Evolutionary conservation across 1,140 invertebrate genomes (phyloP).

Genomic region (Carcinoscorpius rotundicauda): DNA sequence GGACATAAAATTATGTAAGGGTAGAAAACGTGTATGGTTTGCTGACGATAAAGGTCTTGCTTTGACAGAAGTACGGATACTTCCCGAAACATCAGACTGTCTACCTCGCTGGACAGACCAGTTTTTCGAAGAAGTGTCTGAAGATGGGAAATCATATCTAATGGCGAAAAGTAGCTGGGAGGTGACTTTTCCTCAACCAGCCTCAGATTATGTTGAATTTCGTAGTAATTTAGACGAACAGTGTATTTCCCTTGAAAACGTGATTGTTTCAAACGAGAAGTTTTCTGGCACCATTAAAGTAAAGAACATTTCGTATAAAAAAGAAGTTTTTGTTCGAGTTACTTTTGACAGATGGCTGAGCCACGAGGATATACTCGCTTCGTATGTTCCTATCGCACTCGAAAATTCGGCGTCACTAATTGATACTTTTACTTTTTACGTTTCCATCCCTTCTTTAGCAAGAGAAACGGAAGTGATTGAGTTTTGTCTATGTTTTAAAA

Average conservation of each 20-base stretch:
- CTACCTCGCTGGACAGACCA: too few relatives aligned
- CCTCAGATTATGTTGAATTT: not conserved
- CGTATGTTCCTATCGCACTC: not conserved
- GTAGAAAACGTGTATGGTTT: not conserved
- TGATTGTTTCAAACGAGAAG: not conserved
- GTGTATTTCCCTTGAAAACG: not conserved
- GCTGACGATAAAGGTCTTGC: not conserved
- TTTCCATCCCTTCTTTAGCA: not conserved
- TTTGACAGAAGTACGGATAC: not conserved
- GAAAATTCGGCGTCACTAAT: not conserved
- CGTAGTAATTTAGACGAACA: not conserved
- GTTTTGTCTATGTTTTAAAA: slow-evolving; percentile 1
- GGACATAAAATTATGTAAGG: too few relatives aligned
- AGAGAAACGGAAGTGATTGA: not conserved
- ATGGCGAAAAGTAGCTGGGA: not conserved
- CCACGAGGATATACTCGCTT: not conserved
- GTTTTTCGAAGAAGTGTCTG: not conserved
- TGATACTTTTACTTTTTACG: slow-evolving; percentile 1
- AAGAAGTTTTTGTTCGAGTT: not conserved
- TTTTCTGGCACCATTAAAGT: not conserved
- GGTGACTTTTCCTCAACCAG: not conserved
- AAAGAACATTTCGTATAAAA: not conserved
- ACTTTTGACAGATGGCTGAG: not conserved
- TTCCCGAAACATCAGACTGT: not conserved
- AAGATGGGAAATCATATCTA: not conserved